Percentiles rank a stretch among this genome's conserved stretches.
phyloP scores from a whole-genome alignment of 1,140 invertebrate species.

The Lamellibrachia luymesi region DNA sequence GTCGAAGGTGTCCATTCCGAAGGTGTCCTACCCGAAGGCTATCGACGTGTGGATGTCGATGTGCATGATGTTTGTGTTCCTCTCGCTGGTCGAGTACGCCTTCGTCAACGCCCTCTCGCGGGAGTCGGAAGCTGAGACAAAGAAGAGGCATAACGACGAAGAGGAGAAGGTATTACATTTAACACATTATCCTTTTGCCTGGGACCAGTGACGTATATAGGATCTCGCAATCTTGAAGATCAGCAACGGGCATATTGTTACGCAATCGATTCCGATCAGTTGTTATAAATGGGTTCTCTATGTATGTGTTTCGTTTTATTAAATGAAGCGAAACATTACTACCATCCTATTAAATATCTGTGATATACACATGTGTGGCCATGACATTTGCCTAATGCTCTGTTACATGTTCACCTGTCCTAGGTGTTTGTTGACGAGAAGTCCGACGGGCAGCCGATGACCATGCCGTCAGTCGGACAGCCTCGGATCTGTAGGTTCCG shows the following conservation, averaged over 20 bases:
- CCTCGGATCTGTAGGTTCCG: background rate
- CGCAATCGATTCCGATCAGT: too few relatives aligned
- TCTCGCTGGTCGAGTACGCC: slow-evolving; percentile 89
- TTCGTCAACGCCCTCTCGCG: slow-evolving; percentile 68
- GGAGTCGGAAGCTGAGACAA: background rate
- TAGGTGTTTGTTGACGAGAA: background rate
- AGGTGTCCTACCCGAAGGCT: slow-evolving; percentile 69
- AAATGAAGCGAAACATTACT: too few relatives aligned
- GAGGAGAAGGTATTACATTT: background rate
- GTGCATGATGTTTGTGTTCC: slow-evolving; percentile 87
- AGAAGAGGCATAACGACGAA: slow-evolving; percentile 10
- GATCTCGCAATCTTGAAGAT: too few relatives aligned
- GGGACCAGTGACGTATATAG: too few relatives aligned
- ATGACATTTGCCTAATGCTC: too few relatives aligned
- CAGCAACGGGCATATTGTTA: too few relatives aligned
- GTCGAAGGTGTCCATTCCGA: slow-evolving; percentile 17
- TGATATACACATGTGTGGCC: too few relatives aligned
- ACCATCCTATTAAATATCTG: too few relatives aligned
- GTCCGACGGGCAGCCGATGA: background rate
- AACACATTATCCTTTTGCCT: background rate
- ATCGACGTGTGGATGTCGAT: slow-evolving; percentile 93
- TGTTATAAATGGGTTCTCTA: too few relatives aligned
- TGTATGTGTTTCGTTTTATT: too few relatives aligned
- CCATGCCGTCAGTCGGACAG: background rate
- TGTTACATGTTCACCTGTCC: background rate